Percentiles rank a stretch among this genome's conserved stretches.
Conservation (phyloP, 2,113 vertebrate genomes). For the Pseudorectes ferrugineus region DNA sequence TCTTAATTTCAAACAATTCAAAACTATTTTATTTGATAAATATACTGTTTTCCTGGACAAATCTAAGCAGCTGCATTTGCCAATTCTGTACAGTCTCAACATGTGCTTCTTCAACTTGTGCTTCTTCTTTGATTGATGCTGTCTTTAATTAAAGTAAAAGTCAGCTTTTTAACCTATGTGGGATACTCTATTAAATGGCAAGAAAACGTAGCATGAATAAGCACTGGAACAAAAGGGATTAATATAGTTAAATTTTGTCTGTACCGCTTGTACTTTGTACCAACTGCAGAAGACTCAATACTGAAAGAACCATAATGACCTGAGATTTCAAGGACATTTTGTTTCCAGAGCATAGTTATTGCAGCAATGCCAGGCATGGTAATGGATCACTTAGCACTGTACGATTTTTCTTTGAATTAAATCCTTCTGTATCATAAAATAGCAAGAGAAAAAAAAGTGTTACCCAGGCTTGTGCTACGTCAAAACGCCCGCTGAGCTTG, state of each 20-base stretch:
- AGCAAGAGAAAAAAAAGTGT: background rate
- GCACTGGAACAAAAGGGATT: background rate
- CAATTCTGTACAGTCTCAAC: background rate
- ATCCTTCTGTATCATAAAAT: background rate
- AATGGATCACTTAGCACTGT: conserved; percentile 11
- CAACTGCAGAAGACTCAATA: background rate
- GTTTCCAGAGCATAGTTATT: conserved; percentile 9
- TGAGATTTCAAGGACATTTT: conserved; percentile 21
- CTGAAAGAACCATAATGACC: background rate
- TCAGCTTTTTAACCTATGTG: background rate
- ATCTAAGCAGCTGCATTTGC: background rate
- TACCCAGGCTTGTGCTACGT: background rate
- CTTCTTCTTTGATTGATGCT: background rate
- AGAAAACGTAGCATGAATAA: background rate
- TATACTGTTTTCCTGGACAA: background rate
- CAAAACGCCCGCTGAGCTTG: background rate
- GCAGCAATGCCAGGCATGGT: background rate
- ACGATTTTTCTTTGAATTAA: background rate
- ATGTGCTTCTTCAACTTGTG: background rate
- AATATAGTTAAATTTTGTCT: background rate
- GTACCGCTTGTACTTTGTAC: background rate
- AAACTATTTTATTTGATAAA: background rate
- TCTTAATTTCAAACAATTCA: background rate
- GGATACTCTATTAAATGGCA: background rate
- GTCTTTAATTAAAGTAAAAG: background rate